These are phyloP conservation scores for Cassiopea xamachana DNA, from an alignment of 30 jellyfish, hydroid and myxozoan genomes.

Conservation along the genomic window DNA sequence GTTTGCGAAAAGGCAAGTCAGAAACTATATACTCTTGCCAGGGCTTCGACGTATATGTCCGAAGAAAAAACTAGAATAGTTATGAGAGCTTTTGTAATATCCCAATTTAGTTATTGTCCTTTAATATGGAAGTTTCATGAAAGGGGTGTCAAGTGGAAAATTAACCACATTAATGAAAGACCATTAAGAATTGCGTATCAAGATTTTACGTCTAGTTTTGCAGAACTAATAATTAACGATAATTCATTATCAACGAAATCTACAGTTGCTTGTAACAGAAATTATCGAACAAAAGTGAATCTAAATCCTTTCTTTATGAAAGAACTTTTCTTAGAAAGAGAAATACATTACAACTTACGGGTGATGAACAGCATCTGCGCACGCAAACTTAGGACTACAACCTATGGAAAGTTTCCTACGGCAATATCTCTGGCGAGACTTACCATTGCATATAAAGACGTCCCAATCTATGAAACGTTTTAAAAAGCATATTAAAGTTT, in stretches of 20 bases:
- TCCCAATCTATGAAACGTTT: slow-evolving; percentile 45
- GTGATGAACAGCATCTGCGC: slow-evolving; percentile 49
- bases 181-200: slow-evolving; percentile 39
- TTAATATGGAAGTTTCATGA: slow-evolving; percentile 18
- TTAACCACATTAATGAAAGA: slow-evolving; percentile 42
- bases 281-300: slow-evolving; percentile 29
- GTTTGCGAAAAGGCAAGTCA: too few relatives aligned
- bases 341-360: slow-evolving; percentile 32
- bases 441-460: slow-evolving; percentile 47
- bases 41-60: too few relatives aligned
- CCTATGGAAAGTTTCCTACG: slow-evolving; percentile 55
- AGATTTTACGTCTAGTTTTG: slow-evolving; percentile 25
- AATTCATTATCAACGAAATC: slow-evolving; percentile 14
- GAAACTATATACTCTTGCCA: too few relatives aligned
- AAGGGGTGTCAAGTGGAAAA: background rate
- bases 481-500: slow-evolving; percentile 12
- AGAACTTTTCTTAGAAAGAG: slow-evolving; percentile 27
- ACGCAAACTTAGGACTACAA: slow-evolving; percentile 63
- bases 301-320: slow-evolving; percentile 4
- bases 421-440: slow-evolving; percentile 54
- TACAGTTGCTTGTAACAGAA: slow-evolving; percentile 38
- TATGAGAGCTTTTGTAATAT: slow-evolving; percentile 28
- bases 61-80: background rate
- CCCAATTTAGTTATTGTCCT: background rate
- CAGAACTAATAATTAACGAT: slow-evolving; percentile 23